Base-by-base conservation (phyloP, 2,888 invertebrate species). In the Chymomyza procnemis region DNA sequence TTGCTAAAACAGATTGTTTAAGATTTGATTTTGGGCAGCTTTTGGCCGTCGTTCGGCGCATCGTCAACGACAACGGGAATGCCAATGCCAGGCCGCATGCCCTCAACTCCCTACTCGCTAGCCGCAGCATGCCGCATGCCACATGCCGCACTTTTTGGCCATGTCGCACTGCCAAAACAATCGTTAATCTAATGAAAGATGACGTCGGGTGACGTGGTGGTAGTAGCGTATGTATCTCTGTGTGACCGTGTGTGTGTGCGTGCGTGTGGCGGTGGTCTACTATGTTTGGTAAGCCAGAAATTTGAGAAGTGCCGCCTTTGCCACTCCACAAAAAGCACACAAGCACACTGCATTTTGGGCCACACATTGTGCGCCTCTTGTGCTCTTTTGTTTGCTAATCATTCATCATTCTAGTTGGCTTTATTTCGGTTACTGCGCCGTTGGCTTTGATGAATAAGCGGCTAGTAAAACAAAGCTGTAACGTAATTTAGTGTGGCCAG, bases 161-260 rank as follows among this genome's bases (percentile, higher is more conserved):
- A 46, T 34, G 41, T 18, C 47, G 56, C 74, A 67, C 63, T 54
- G 61, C 69, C 65, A 48, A 67, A 65, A 66, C 79, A 82, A 85
- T 83, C 81, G 86, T 82, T 82, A 82, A 82, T 82, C 81, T 82
- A 82, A 82, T 82, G 86, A 82, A 85, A 82, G 84, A 83, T 82
- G 81, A 85, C 86, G 73, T 78, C 69, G 73, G 71, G 26, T n/a
- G n/a, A n/a, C n/a, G n/a, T n/a, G 71, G 66, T 54, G 47, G 54
- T 22, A 14, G 21, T 54, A 60, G 69, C 54, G 54, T 64, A 54
- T 68, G 64, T 69, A 55, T 70, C 18, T 4, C 21, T 48, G 18
- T 26, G 26, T 26, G 26, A 26, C 26, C 4, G 26, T 50, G 50
- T 19, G 16, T 9, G 8, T 4, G 8, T 50, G 18, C 18, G 50